Conservation (phyloP, 2,888 invertebrate species). For the Apamea crenata region DNA sequence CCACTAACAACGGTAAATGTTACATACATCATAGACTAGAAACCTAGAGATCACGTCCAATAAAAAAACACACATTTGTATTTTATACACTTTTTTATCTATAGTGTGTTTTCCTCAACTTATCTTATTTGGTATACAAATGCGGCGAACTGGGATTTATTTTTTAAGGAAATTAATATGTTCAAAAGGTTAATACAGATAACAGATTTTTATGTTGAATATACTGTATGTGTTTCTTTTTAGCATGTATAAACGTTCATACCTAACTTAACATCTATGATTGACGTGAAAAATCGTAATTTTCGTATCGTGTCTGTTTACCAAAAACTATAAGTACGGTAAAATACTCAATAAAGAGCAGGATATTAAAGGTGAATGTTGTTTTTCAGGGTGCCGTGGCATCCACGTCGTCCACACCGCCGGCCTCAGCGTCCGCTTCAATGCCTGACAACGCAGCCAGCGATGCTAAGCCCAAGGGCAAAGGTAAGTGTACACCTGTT, state of each 20-base stretch:
- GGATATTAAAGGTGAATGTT: constrained; percentile 19
- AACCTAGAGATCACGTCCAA: not conserved
- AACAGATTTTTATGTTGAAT: not conserved
- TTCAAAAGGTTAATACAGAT: not conserved
- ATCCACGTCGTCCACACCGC: constrained; percentile 88
- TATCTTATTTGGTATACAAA: constrained; percentile 28
- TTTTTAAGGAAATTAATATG: constrained; percentile 4
- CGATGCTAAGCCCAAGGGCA: constrained; percentile 88
- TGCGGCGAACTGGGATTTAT: not conserved
- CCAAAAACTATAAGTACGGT: not conserved
- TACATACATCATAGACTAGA: not conserved
- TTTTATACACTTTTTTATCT: not conserved
- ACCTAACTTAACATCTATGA: not conserved
- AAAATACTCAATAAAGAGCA: not conserved
- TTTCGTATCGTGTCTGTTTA: not conserved
- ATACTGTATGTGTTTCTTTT: not conserved
- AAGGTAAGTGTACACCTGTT: constrained; percentile 67
- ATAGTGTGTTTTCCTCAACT: not conserved
- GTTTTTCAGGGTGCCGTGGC: constrained; percentile 86
- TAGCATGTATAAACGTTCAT: not conserved
- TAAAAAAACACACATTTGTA: not conserved
- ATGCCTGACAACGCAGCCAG: constrained; percentile 87
- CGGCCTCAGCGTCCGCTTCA: constrained; percentile 84
- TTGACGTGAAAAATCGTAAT: not conserved
- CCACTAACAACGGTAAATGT: constrained; percentile 85